Percentiles rank a stretch among this genome's conserved stretches.
These are phyloP conservation scores for Tokudaia tokunoshimensis DNA, from an alignment of 2,797 vertebrate species.

Conservation along the genomic window DNA sequence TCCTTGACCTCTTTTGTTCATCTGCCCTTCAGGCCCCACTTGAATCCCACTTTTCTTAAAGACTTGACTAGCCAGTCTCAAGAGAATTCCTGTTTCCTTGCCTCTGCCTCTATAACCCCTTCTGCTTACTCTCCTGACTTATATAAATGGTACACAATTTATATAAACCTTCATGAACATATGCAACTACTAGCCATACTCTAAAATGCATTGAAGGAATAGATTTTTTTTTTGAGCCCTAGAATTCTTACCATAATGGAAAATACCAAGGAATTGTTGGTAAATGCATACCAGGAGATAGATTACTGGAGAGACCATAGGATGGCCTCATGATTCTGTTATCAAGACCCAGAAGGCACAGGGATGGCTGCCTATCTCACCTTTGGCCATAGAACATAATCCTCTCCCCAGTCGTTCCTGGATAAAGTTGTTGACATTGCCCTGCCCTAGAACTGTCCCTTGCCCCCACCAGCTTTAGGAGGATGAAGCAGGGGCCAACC, in stretches of 20 bases:
- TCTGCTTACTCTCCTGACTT: neutral
- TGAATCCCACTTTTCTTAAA: neutral
- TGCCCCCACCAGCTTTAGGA: too few relatives aligned
- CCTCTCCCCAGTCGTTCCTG: neutral
- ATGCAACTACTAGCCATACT: neutral
- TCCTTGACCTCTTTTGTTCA: neutral
- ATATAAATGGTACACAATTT: neutral
- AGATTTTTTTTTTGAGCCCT: neutral
- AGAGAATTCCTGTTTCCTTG: neutral
- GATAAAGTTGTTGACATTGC: neutral
- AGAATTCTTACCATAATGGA: neutral
- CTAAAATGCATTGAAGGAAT: neutral
- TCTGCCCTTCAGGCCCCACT: neutral
- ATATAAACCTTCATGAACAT: fast-evolving
- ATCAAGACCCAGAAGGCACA: neutral
- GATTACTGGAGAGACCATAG: neutral
- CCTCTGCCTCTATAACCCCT: neutral
- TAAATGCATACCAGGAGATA: neutral
- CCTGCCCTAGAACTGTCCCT: neutral
- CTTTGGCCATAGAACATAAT: too few relatives aligned
- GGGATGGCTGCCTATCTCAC: neutral
- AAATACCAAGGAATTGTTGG: neutral
- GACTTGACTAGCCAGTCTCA: neutral
- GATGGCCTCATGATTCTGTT: neutral
- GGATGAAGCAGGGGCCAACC: neutral